Percentiles rank a stretch among this genome's conserved stretches.
Evolutionary conservation across 2,888 invertebrate genomes (phyloP).

Genomic region (Cosmorhoe ocellata): DNA sequence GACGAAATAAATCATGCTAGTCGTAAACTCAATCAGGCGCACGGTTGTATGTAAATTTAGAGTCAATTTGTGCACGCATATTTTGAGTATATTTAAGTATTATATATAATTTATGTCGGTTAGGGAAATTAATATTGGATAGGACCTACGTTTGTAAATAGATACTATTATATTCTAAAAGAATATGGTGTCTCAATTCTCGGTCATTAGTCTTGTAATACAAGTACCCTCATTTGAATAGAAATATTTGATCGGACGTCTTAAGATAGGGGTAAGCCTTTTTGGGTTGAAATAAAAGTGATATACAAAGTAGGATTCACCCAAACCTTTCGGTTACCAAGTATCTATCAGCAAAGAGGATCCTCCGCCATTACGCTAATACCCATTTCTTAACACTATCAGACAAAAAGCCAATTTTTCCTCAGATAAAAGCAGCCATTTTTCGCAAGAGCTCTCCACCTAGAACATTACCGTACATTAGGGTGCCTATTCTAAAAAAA

Average conservation of each 20-base stretch:
- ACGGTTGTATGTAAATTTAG: not conserved
- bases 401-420: conserved; percentile 55
- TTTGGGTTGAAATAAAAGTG: conserved; percentile 4
- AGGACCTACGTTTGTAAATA: too few species aligned
- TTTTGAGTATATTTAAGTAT: too few species aligned
- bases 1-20: conserved; percentile 7
- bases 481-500: conserved; percentile 66
- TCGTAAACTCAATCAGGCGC: conserved; percentile 1
- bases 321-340: conserved; percentile 22
- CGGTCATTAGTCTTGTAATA: too few species aligned
- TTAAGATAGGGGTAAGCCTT: not conserved
- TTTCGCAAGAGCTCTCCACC: conserved; percentile 60
- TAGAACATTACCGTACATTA: conserved; percentile 67
- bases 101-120: too few species aligned
- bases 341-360: conserved; percentile 35
- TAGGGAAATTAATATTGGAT: too few species aligned
- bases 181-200: too few species aligned
- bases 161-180: too few species aligned
- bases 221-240: not conserved
- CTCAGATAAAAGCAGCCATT: conserved; percentile 61
- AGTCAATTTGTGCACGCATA: not conserved
- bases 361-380: conserved; percentile 33
- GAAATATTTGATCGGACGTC: not conserved
- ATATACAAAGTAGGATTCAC: conserved; percentile 15
- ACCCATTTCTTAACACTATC: conserved; percentile 55